Evolutionary conservation across 2,888 invertebrate species (phyloP), one percentile per base, ranked within the genome.

Genomic region (Sphaerophoria taeniata): DNA sequence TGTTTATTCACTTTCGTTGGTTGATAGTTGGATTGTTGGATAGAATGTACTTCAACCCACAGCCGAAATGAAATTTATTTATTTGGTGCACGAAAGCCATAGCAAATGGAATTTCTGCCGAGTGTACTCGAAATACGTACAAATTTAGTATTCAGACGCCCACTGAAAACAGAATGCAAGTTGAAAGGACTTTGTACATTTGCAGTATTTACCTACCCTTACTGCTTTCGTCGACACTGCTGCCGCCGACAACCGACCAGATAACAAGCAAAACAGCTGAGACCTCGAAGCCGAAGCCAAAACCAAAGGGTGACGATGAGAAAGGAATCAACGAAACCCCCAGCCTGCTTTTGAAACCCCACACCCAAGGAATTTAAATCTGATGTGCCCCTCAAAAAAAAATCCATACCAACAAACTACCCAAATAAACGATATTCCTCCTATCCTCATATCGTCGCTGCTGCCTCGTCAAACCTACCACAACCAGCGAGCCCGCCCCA

Each of bases 51-150:
- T 75, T 69, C 75, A 58, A 14, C 65, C 67, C 56, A 61, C 72
- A 85, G 36, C 73, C 77, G 63, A 85, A 85, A 85, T 58, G 72
- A 85, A 85, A 85, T 85, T 76, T 85, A 85, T 85, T 81, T 85
- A 85, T 85, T 81, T 81, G 85, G 47, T 81, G 76, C 85, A 85
- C 85, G 85, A 81, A 81, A 73, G 81, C 76, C 76, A 56, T 70
- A 73, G 76, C 85, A 80, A 81, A 77, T 77, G 77, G 77, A 85
- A 85, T 85, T 76, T 77, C 77, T 85, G 24, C 24, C 60, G 76
- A 85, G 76, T 73, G 70, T 80, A 85, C 81, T 77, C 73, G 63
- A 73, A 81, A 73, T 63, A 75, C 76, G 73, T 74, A 75, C 79
- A 79, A 84, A 72, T 73, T 24, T 24, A 24, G 24, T 24, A 24